phyloP scores from a whole-genome alignment of 2,888 invertebrate genomes.

The Cosmia trapezina region DNA sequence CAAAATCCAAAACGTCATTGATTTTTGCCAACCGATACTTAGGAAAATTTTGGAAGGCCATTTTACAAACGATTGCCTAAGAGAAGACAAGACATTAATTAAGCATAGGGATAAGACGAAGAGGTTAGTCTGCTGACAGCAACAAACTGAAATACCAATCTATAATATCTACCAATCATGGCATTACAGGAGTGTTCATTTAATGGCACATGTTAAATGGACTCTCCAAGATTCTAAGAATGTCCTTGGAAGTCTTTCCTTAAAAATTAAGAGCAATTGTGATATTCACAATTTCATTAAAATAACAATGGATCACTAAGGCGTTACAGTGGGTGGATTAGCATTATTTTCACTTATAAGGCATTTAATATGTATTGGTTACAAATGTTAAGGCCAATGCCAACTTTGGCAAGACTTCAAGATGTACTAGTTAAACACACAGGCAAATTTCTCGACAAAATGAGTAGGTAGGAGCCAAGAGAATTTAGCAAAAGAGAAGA shows the following conservation, averaged over 20 bases:
- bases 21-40: background rate
- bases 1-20: background rate
- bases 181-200: background rate
- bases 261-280: slow-evolving; percentile 19
- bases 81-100: background rate
- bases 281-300: slow-evolving; percentile 24
- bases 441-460: background rate
- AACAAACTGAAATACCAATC: background rate
- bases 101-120: background rate
- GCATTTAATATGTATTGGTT: slow-evolving; percentile 52
- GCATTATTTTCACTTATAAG: slow-evolving; percentile 45
- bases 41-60: background rate
- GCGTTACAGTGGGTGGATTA: slow-evolving; percentile 33
- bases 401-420: slow-evolving; percentile 27
- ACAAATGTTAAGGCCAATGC: slow-evolving; percentile 34
- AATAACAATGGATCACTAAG: slow-evolving; percentile 30
- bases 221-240: background rate
- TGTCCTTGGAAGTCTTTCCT: background rate
- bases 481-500: too few species aligned
- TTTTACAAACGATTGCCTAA: background rate
- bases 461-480: background rate
- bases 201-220: background rate
- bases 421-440: background rate
- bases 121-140: background rate
- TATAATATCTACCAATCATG: background rate